A percentile compares a stretch with the other conserved stretches of the same genome.
Evolutionary conservation across 2,888 invertebrate species (phyloP).

Genomic region (Steromphala cineraria): DNA sequence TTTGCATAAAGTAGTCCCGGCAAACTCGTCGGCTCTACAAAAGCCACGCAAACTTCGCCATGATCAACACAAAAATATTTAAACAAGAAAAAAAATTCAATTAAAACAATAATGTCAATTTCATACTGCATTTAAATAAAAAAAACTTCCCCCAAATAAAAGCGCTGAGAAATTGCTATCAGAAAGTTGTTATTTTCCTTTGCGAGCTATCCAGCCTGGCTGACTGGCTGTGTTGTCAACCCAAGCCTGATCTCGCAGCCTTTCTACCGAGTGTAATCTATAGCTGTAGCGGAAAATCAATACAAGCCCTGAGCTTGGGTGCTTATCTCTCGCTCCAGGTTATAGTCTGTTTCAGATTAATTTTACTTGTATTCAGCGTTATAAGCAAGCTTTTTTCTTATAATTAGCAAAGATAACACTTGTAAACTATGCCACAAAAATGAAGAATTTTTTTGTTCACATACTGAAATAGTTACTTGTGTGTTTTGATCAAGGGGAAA

Average conservation of each 20-base stretch:
- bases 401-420: no score
- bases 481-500: no score
- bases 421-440: no score
- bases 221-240: constrained; percentile 9
- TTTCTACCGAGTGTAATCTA: constrained; percentile 28
- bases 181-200: background rate
- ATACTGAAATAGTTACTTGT: no score
- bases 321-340: constrained; percentile 20
- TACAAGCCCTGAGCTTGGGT: constrained; percentile 19
- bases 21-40: constrained; percentile 4
- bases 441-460: no score
- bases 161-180: no score
- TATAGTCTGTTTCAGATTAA: constrained; percentile 39
- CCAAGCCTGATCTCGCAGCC: background rate
- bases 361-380: background rate
- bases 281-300: constrained; percentile 28
- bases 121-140: no score
- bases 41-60: background rate
- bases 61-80: no score
- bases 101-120: no score
- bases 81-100: no score
- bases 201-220: background rate
- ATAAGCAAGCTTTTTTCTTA: background rate
- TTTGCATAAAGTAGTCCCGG: constrained; percentile 32
- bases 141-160: no score